Conservation (phyloP, 2,888 invertebrate species). For the Perdita meconis region DNA sequence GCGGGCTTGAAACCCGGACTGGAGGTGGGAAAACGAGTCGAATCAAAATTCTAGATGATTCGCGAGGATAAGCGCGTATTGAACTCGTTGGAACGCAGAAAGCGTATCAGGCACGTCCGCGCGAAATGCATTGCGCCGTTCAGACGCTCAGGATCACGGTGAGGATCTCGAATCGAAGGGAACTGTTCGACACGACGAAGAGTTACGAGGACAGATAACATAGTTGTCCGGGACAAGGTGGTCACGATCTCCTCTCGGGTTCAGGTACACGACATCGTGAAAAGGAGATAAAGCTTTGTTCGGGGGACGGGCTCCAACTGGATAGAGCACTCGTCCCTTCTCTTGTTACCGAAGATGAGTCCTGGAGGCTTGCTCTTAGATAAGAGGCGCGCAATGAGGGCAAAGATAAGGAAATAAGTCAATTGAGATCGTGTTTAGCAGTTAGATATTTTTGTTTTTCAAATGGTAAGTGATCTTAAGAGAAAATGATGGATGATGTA, state of each 20-base stretch:
- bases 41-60: slow-evolving; percentile 27
- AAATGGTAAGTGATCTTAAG: too few species aligned
- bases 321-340: slow-evolving; percentile 35
- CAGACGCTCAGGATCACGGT: background rate
- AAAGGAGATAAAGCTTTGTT: slow-evolving; percentile 9
- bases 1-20: background rate
- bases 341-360: slow-evolving; percentile 11
- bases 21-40: background rate
- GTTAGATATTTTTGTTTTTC: too few species aligned
- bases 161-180: background rate
- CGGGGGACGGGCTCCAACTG: slow-evolving; percentile 17
- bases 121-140: background rate
- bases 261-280: slow-evolving; percentile 1
- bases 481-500: too few species aligned
- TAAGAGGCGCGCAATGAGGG: too few species aligned
- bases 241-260: background rate
- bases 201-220: background rate
- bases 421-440: too few species aligned
- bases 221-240: slow-evolving; percentile 1
- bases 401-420: too few species aligned
- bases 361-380: too few species aligned
- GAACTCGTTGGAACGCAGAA: slow-evolving; percentile 32
- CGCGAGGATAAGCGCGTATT: slow-evolving; percentile 10
- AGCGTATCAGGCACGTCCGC: slow-evolving; percentile 34
- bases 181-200: background rate